Evolutionary conservation across 2,888 invertebrate genomes (phyloP).

Genomic region (Lithosia quadra): DNA sequence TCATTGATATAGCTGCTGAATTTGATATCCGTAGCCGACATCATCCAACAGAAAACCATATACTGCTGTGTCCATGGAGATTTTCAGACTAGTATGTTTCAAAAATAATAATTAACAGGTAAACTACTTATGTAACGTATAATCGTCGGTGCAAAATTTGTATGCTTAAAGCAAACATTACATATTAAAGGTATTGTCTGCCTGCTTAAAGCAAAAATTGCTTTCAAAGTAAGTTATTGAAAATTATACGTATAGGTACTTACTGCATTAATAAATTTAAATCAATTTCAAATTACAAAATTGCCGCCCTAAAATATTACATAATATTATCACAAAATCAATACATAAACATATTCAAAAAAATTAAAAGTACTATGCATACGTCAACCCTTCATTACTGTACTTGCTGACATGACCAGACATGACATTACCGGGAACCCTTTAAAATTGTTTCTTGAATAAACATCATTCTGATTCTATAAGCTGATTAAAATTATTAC

Average conservation of each 20-base stretch:
- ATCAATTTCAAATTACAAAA: background rate
- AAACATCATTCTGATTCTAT: background rate
- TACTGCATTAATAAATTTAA: background rate
- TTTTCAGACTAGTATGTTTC: background rate
- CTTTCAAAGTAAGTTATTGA: no score
- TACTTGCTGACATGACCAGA: background rate
- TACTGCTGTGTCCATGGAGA: background rate
- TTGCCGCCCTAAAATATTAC: constrained; percentile 37
- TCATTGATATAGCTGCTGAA: background rate
- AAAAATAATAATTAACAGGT: background rate
- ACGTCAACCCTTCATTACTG: background rate
- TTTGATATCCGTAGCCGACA: background rate
- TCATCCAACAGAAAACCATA: background rate
- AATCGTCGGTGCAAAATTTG: background rate
- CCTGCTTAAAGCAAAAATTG: no score
- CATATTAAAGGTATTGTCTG: background rate
- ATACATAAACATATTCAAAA: constrained; percentile 2
- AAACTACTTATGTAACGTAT: constrained; percentile 5
- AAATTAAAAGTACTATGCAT: background rate
- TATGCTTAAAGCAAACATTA: background rate
- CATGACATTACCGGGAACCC: no score
- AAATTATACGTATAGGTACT: background rate
- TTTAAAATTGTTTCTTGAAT: background rate
- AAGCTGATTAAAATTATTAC: constrained; percentile 1
- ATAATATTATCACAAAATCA: constrained; percentile 41